Evolutionary conservation across 2,888 invertebrate genomes (phyloP), one percentile per base, ranked within the genome.

Genomic region (Lepidochrysops patricia): DNA sequence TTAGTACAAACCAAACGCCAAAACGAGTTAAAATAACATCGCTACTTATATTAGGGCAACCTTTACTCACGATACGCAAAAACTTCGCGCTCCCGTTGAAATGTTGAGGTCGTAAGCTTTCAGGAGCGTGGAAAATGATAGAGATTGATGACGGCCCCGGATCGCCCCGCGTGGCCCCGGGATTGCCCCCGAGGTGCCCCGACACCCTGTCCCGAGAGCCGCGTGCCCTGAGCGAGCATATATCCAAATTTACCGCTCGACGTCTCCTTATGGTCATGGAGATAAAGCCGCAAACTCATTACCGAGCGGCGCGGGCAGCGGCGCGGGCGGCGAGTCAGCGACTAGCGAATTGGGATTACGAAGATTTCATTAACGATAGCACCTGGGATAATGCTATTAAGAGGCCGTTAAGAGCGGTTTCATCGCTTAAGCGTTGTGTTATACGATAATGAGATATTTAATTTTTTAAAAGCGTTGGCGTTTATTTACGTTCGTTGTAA

Each of bases 221-320:
- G 6, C 29, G 29, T 29, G 82, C 82, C 79, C 76, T 76, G n/a
- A 78, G 75, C 82, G 64, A 85, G 82, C 84, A 87, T 87, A 85
- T 84, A 89, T 87, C 84, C 88, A 88, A 88, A 89, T 88, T 88
- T 87, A 80, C 69, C 72, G 68, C 15, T 12, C 85, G 86, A 89
- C 86, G 84, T 83, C 84, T 62, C 82, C 85, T 86, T 85, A 80
- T 75, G 74, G 62, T 61, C 63, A 52, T 61, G 60, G 64, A 35
- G 63, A 19, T 32, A 32, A 5, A 19, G 19, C 32, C 29, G 19
- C 27, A 9, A 7, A 54, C 32, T 9, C 5, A 29, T 29, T 29
- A 54, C 19, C 43, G 19, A 12, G 54, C 54, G 32, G 54, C 9
- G 54, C 54, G 54, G 19, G 13, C 7, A 59, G 61, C 34, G 43